These are phyloP conservation scores for Phrynocephalus vlangalii DNA, from an alignment of 2,797 vertebrate genomes.

Conservation along the genomic window DNA sequence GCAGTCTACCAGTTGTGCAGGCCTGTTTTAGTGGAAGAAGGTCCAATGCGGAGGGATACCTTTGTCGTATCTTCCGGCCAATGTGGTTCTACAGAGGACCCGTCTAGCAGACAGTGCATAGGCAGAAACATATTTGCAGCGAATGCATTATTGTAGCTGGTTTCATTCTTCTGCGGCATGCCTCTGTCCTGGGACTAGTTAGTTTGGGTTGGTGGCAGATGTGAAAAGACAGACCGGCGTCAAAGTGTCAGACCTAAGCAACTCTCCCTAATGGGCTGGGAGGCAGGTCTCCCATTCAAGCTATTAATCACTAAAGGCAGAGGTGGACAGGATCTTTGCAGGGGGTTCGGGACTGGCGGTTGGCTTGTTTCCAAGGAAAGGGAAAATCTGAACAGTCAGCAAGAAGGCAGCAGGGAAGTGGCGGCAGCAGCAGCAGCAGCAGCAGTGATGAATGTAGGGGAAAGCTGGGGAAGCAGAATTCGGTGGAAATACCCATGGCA, in stretches of 20 bases:
- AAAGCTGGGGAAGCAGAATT: no score
- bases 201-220: background rate
- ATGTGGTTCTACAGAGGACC: background rate
- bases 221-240: background rate
- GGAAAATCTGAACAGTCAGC: slow-evolving; percentile 2
- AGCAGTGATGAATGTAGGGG: slow-evolving; percentile 2
- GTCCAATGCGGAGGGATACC: background rate
- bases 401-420: no score
- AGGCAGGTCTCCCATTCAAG: slow-evolving; percentile 17
- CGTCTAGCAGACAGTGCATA: background rate
- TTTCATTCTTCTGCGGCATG: rapidly evolving
- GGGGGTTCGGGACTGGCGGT: background rate
- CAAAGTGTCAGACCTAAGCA: background rate
- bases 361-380: slow-evolving; percentile 20
- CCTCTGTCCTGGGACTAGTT: background rate
- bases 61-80: rapidly evolving
- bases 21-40: rapidly evolving
- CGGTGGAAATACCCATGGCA: no score
- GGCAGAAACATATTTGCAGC: background rate
- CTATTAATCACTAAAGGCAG: background rate
- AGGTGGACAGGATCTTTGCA: background rate
- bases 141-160: background rate
- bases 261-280: background rate
- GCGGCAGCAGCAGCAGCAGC: background rate
- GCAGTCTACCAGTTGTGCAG: no score